Evolutionary conservation across 2,113 vertebrate genomes (phyloP), one percentile per base, ranked within the genome.

Genomic region (Hiodon tergisus): DNA sequence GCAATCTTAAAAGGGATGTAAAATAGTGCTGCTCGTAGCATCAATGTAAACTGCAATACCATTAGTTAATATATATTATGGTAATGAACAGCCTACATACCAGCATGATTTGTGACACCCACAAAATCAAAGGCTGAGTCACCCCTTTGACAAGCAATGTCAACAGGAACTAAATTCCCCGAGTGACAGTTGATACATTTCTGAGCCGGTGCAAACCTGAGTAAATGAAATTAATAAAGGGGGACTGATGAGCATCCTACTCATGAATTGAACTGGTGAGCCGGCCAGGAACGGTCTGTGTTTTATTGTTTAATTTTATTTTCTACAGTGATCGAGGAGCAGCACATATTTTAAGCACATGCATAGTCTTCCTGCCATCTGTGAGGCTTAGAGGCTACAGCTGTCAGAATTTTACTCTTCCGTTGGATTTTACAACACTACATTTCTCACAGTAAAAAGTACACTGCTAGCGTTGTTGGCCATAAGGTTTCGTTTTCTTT

Each of bases 321-420:
- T 69, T 69, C 71, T 62, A 16, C 58, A 50, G 57, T 74, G 57
- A 71, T 68, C 65, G 62, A 71, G 63, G 69, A 63, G 73, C 78
- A 72, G 75, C 82, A 85, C 84, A 83, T 79, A 77, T 83, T 81
- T 62, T 77, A 61, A 73, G 73, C 79, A 88, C 83, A 81, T 81
- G 78, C 13, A n/a, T 65, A 61, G 62, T 59, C 55, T 54, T 72
- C 57, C 11, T 52, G 2, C 66, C 10, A 6, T 11, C 48, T 14
- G n/a, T 46, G 14, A 11, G 16, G 13, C 46, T 50, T 50, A n/a
- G 47, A 47, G 48, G 66, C 14, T 14, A 11, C 11, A 67, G 5
- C 47, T 67, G 10, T 48, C 65, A 67, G n/a, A 69, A 48, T 5
- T 16, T 14, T 16, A 16, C 68, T 54, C 31, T 59, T 14, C 3